Conservation (phyloP, 2,888 invertebrate genomes). For the Trichopoda pennipes region DNA sequence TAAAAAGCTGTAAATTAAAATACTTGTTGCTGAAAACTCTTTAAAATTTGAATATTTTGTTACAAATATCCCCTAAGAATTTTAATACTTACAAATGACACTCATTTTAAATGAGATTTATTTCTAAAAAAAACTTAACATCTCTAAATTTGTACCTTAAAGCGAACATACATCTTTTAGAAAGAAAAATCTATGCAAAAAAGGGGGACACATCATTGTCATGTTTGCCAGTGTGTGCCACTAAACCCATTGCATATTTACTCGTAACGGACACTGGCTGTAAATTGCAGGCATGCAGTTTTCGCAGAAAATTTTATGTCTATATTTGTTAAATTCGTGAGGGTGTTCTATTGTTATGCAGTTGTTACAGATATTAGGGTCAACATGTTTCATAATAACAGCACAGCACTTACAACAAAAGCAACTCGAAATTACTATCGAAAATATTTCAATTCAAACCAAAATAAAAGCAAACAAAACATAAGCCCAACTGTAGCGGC, state of each 20-base stretch:
- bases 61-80: too few relatives aligned
- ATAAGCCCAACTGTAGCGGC: background rate
- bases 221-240: conserved; percentile 6
- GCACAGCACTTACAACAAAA: conserved; percentile 27
- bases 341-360: background rate
- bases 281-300: conserved; percentile 5
- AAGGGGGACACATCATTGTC: background rate
- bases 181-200: background rate
- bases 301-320: background rate
- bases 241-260: too few relatives aligned
- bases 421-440: conserved; percentile 32
- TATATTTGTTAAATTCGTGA: background rate
- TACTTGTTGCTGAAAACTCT: too few relatives aligned
- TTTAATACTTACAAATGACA: too few relatives aligned
- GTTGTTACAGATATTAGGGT: conserved; percentile 52
- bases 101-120: too few relatives aligned
- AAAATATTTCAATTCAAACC: background rate
- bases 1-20: too few relatives aligned
- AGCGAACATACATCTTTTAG: too few relatives aligned
- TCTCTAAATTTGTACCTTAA: too few relatives aligned
- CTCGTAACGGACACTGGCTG: conserved; percentile 5
- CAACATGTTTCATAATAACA: conserved; percentile 58
- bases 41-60: too few relatives aligned
- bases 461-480: background rate
- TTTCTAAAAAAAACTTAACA: too few relatives aligned